Evolutionary conservation across 2,888 invertebrate species (phyloP), one percentile per base, ranked within the genome.

Genomic region (Scaeva pyrastri): DNA sequence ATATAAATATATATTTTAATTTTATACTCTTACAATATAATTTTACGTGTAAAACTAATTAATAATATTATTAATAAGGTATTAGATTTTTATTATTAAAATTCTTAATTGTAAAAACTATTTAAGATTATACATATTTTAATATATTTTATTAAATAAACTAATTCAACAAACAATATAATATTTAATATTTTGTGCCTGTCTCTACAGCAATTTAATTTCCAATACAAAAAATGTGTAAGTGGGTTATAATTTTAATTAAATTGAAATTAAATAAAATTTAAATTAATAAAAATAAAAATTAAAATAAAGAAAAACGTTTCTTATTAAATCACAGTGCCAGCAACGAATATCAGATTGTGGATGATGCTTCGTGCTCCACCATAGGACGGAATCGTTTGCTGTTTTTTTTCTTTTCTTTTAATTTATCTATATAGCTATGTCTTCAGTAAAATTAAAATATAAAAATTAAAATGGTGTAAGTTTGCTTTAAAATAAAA

Each of bases 301-400:
- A 50, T 52, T 52, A 52, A 72, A 72, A 31, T 56, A 36, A 26
- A 66, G 60, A 70, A 70, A 76, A 73, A 68, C 21, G 41, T 74
- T 77, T 82, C 71, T 12, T 74, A 71, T 66, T 77, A 78, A 52
- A 86, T 86, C 86, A 86, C 86, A 86, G 86, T 86, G 86, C 14
- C 77, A 74, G 82, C 86, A 82, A 78, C 86, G 86, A 82, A 82
- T 86, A 82, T 73, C 76, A 64, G 26, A 23, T 31, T 48, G 52
- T 66, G 76, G 76, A 71, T 73, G 74, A 84, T 80, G 58, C 71
- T 77, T 86, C 86, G 86, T 78, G 86, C 86, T 86, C 82, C 79
- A 87, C 83, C 75, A 83, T 79, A 83, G 87, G 87, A 87, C 87
- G 87, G 87, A 87, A 87, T 87, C 87, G 87, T 87, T 87, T 78